Conservation (phyloP, 2,888 invertebrate genomes). For the Lithophane socia region DNA sequence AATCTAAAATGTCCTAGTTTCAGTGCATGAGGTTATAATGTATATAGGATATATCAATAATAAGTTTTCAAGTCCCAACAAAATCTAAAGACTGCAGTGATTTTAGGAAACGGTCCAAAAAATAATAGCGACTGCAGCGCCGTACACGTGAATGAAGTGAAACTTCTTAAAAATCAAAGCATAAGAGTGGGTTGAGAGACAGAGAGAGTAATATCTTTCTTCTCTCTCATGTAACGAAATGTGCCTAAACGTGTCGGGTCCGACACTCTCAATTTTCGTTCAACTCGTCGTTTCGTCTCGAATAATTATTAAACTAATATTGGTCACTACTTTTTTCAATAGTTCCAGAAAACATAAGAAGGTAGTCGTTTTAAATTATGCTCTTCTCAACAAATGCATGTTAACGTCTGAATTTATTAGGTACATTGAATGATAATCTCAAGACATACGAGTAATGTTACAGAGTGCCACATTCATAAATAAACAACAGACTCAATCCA, state of each 20-base stretch:
- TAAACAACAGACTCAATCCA: not conserved
- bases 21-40: not conserved
- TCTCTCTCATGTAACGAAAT: not conserved
- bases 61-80: not conserved
- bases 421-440: too few relatives aligned
- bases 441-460: not conserved
- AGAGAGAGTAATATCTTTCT: too few relatives aligned
- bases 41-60: not conserved
- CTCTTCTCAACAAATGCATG: not conserved
- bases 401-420: not conserved
- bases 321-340: not conserved
- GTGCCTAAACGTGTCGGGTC: not conserved
- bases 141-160: not conserved
- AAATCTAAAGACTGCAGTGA: not conserved
- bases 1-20: not conserved
- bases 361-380: not conserved
- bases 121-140: not conserved
- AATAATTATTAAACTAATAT: not conserved
- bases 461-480: not conserved
- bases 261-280: not conserved
- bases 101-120: not conserved
- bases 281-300: not conserved
- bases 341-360: not conserved
- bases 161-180: not conserved
- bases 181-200: not conserved